Percentiles rank a stretch among this genome's conserved stretches.
Evolutionary conservation across 1,140 invertebrate genomes (phyloP).

Genomic region (Neotoxoptera formosana): DNA sequence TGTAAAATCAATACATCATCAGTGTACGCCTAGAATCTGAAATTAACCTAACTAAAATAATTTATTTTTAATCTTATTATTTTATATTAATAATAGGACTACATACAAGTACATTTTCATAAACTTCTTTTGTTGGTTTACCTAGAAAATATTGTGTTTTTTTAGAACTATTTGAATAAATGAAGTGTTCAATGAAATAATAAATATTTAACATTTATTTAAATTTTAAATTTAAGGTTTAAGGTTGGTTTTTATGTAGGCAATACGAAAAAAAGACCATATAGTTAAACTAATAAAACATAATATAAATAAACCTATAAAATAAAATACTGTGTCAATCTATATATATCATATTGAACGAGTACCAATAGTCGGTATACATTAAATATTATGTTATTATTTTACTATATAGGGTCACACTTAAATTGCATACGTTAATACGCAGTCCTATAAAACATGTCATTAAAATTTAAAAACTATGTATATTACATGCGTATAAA

Average conservation of each 20-base stretch:
- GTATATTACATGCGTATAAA: background rate
- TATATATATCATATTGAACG: background rate
- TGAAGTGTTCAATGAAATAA: background rate
- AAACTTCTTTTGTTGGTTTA: background rate
- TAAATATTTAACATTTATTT: background rate
- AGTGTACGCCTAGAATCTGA: background rate
- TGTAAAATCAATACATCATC: background rate
- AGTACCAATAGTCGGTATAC: background rate
- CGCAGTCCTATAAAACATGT: background rate
- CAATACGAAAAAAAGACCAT: background rate
- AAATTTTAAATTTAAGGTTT: background rate
- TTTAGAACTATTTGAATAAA: background rate
- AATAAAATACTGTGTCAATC: background rate
- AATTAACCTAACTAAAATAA: background rate
- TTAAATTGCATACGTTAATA: background rate
- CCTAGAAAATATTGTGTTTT: background rate
- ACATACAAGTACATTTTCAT: background rate
- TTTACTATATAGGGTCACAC: background rate
- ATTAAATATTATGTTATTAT: background rate
- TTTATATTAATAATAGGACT: background rate
- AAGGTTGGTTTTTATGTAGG: background rate
- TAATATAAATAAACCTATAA: background rate
- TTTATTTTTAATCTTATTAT: too few species aligned
- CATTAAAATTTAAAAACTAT: slow-evolving; percentile 13
- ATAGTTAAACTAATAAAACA: background rate